Percentiles rank a stretch among this genome's conserved stretches.
phyloP scores from a whole-genome alignment of 2,888 invertebrate genomes.

The Sminthurides aquaticus region DNA sequence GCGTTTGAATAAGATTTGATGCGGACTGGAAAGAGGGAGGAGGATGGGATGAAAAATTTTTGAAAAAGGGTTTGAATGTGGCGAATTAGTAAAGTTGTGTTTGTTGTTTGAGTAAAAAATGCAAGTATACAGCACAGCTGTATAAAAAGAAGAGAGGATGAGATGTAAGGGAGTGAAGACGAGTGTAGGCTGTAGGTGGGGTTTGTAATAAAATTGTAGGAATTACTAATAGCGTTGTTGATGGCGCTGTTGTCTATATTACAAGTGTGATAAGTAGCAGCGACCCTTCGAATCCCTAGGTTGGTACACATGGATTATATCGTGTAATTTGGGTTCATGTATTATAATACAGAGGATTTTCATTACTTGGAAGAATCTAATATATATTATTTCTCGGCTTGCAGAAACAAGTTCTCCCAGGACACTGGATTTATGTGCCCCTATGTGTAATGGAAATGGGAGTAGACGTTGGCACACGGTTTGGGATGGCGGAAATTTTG shows the following conservation, averaged over 20 bases:
- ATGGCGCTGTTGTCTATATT: not conserved
- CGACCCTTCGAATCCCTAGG: not conserved
- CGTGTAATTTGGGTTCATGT: not conserved
- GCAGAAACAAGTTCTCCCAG: not conserved
- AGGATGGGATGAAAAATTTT: no score
- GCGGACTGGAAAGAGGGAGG: not conserved
- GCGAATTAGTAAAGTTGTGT: no score
- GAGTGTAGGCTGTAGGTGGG: no score
- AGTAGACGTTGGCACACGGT: no score
- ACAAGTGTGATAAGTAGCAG: not conserved
- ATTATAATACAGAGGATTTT: not conserved
- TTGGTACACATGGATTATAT: not conserved
- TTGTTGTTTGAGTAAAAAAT: no score
- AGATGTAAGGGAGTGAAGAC: no score
- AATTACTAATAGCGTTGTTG: not conserved
- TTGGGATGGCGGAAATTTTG: no score
- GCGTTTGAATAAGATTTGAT: not conserved
- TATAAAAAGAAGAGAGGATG: no score
- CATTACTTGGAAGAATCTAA: not conserved
- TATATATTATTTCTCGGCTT: not conserved
- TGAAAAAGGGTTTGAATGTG: no score
- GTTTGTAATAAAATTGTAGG: not conserved
- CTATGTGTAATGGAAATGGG: no score
- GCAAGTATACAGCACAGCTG: constrained; percentile 22
- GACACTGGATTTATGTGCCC: no score